Evolutionary conservation across 2,113 vertebrate species (phyloP).

Genomic region (Microcebus griseorufus): DNA sequence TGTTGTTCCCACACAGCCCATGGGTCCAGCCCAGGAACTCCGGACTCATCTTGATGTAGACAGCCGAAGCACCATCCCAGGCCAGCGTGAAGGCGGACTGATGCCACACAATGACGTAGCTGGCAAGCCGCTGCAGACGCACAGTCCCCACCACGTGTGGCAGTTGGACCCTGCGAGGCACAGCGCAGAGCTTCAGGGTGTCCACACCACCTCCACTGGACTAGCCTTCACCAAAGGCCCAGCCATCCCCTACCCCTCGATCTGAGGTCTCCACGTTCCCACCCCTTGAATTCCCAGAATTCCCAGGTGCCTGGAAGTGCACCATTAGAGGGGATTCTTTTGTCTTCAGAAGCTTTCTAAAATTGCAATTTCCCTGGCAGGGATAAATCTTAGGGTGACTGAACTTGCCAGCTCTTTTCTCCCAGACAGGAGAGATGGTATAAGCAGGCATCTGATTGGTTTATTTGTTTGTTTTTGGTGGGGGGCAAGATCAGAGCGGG

Average conservation of each 20-base stretch:
- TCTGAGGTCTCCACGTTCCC: not conserved
- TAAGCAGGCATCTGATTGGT: not conserved
- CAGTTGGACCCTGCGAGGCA: slow-evolving; percentile 86
- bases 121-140: slow-evolving; percentile 90
- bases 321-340: not conserved
- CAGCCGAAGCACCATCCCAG: slow-evolving; percentile 93
- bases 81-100: slow-evolving; percentile 93
- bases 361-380: not conserved
- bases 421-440: not conserved
- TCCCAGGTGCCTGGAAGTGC: not conserved
- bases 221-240: not conserved
- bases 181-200: not conserved
- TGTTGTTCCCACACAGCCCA: slow-evolving; percentile 96
- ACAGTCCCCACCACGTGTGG: slow-evolving; percentile 89
- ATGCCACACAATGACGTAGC: slow-evolving; percentile 91
- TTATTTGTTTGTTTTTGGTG: not conserved
- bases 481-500: not conserved
- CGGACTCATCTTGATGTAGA: slow-evolving; percentile 96
- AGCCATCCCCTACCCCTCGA: not conserved
- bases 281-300: not conserved
- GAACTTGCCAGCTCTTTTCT: not conserved
- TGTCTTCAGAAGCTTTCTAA: not conserved
- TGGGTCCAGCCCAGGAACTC: slow-evolving; percentile 93
- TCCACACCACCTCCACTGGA: no score
- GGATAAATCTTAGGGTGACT: not conserved